phyloP scores from a whole-genome alignment of 2,888 invertebrate genomes.

The Octonoba sinensis region DNA sequence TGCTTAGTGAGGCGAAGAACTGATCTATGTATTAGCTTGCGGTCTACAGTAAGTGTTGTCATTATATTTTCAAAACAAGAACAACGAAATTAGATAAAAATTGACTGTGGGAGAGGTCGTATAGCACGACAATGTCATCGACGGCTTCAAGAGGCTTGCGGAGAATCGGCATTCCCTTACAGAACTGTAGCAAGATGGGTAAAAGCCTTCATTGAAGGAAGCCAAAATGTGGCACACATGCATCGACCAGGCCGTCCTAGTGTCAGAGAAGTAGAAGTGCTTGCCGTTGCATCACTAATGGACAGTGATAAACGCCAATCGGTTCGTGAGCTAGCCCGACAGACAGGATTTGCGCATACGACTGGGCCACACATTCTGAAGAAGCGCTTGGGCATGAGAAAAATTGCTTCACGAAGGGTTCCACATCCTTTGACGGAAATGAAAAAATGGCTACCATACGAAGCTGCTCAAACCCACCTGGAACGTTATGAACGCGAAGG shows the following conservation, averaged over 20 bases:
- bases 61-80: background rate
- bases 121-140: no score
- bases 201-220: no score
- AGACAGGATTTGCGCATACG: no score
- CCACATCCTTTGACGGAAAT: background rate
- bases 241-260: no score
- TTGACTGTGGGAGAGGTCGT: no score
- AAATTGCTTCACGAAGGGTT: background rate
- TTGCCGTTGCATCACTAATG: background rate
- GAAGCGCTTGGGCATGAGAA: no score
- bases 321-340: background rate
- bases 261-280: no score
- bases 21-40: background rate
- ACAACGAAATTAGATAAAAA: background rate
- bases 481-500: background rate
- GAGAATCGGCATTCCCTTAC: no score
- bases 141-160: no score
- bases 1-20: background rate
- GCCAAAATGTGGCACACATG: no score
- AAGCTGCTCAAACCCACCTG: background rate
- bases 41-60: background rate
- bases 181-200: no score
- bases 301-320: background rate
- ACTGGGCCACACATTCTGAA: no score
- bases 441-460: background rate